A percentile compares a stretch with the other conserved stretches of the same genome.
phyloP scores from a whole-genome alignment of 2,113 vertebrate genomes.

The Balaenoptera acutorostrata region DNA sequence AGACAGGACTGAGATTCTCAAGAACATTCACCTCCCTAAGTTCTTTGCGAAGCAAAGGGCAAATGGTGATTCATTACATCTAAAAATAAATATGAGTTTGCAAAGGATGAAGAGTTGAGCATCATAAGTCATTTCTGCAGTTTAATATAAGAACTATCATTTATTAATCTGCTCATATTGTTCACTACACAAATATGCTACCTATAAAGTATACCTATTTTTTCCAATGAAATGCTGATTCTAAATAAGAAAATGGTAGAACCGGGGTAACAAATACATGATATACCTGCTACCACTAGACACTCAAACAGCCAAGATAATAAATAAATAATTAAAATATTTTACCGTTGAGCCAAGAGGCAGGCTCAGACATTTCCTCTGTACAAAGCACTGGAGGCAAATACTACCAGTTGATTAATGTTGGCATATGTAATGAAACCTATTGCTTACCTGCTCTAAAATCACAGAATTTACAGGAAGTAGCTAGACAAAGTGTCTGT shows the following conservation, averaged over 20 bases:
- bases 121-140: background rate
- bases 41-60: slow-evolving; percentile 28
- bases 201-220: background rate
- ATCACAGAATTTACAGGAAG: background rate
- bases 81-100: slow-evolving; percentile 49
- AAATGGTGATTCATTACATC: slow-evolving; percentile 29
- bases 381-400: background rate
- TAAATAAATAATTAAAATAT: background rate
- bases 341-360: background rate
- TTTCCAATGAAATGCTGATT: background rate
- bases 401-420: background rate
- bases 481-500: background rate
- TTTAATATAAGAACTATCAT: background rate
- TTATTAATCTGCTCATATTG: background rate
- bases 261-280: background rate
- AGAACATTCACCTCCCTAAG: background rate
- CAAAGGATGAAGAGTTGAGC: background rate
- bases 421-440: background rate
- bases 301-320: background rate
- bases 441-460: background rate
- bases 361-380: background rate
- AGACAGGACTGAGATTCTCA: background rate
- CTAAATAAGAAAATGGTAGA: background rate
- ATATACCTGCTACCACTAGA: background rate
- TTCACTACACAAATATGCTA: background rate